Conservation (phyloP, 2,797 vertebrate genomes). For the Pangasius larnaudii region DNA sequence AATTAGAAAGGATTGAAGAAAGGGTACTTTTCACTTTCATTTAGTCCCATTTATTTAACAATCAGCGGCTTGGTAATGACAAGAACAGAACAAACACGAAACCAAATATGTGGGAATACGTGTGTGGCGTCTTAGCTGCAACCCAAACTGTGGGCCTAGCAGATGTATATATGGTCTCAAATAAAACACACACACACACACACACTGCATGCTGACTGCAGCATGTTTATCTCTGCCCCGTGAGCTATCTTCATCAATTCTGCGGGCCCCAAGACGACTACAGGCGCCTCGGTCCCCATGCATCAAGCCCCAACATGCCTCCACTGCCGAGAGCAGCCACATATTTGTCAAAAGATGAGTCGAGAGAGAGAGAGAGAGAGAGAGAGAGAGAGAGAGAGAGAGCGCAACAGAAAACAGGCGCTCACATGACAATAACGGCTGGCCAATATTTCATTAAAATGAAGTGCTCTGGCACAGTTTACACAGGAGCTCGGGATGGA, state of each 20-base stretch:
- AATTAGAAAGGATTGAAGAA: constrained; percentile 23
- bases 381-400: constrained; percentile 31
- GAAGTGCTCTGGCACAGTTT: constrained; percentile 89
- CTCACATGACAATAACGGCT: constrained; percentile 85
- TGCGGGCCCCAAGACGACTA: constrained; percentile 80
- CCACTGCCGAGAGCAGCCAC: constrained; percentile 75
- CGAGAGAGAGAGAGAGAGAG: constrained; percentile 10
- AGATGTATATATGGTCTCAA: constrained; percentile 32
- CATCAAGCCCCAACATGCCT: constrained; percentile 80
- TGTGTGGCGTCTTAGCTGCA: constrained; percentile 28
- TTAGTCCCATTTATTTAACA: constrained; percentile 15
- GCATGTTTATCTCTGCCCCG: constrained; percentile 84
- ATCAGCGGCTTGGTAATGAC: constrained; percentile 20
- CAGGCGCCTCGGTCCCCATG: constrained; percentile 80
- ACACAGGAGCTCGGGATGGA: constrained; percentile 78
- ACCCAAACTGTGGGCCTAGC: constrained; percentile 13
- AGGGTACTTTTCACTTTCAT: constrained; percentile 34
- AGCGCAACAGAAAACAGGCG: constrained; percentile 59
- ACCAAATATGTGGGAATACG: constrained; percentile 25
- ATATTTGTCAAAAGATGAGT: constrained; percentile 86
- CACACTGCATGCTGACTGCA: constrained; percentile 74
- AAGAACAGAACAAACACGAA: constrained; percentile 27
- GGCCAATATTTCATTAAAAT: constrained; percentile 94
- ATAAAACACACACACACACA: constrained; percentile 19
- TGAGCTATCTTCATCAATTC: constrained; percentile 89